A percentile compares a stretch with the other conserved stretches of the same genome.
These are phyloP conservation scores for Sphaerophoria rueppellii DNA, from an alignment of 2,888 invertebrate genomes.

Conservation along the genomic window DNA sequence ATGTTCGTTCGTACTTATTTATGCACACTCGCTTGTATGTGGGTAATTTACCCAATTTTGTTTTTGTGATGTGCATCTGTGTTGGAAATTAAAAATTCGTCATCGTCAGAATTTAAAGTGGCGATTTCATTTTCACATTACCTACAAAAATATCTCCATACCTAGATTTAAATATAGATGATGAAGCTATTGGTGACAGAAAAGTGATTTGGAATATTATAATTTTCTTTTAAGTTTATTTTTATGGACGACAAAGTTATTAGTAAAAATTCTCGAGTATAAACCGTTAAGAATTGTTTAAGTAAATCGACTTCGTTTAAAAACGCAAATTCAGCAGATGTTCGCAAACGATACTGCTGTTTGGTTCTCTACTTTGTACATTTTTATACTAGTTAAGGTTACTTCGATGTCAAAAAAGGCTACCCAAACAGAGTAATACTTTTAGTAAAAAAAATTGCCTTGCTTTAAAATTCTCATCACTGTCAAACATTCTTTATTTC, in stretches of 20 bases:
- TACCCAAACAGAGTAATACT: background rate
- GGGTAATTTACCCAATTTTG: conserved; percentile 23
- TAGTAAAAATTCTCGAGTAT: no score
- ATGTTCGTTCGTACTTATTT: conserved; percentile 27
- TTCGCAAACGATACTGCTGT: no score
- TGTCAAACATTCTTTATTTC: background rate
- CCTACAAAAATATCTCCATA: background rate
- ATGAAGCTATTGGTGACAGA: no score
- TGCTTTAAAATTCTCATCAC: background rate
- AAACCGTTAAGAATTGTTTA: no score
- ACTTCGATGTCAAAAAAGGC: no score
- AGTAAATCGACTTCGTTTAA: no score
- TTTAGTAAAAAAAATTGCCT: background rate
- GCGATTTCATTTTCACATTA: conserved; percentile 43
- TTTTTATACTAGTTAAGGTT: no score
- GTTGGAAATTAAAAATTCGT: conserved; percentile 46
- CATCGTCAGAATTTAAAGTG: conserved; percentile 57
- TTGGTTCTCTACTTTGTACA: no score
- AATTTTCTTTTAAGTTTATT: no score
- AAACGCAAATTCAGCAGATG: no score
- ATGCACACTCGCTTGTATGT: conserved; percentile 1
- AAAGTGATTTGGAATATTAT: no score
- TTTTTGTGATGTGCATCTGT: conserved; percentile 48
- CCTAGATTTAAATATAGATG: conserved; percentile 9
- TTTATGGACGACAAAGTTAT: no score